Evolutionary conservation across 2,888 invertebrate species (phyloP).

Genomic region (Eristalis pertinax): DNA sequence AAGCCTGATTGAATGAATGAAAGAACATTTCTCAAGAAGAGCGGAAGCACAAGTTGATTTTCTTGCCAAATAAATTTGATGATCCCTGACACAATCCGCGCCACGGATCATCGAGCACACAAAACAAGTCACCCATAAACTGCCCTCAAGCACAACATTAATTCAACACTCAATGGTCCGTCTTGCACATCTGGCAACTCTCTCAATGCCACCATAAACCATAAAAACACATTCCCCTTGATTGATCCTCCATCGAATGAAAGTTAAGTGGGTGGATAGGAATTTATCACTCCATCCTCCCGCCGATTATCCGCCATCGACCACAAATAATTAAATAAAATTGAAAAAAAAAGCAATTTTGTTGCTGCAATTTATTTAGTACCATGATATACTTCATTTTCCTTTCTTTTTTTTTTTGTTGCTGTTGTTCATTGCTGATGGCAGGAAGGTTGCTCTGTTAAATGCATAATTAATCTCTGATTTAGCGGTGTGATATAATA

Average conservation of each 20-base stretch:
- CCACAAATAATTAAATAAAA: conserved; percentile 48
- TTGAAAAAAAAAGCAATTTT: not conserved
- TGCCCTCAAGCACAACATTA: too few species aligned
- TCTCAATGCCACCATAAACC: not conserved
- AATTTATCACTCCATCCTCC: conserved; percentile 11
- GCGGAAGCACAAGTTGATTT: too few species aligned
- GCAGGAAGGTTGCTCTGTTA: conserved; percentile 14
- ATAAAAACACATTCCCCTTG: not conserved
- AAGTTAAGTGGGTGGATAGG: not conserved
- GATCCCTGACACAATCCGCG: too few species aligned
- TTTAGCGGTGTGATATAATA: conserved; percentile 24
- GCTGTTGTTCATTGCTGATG: not conserved
- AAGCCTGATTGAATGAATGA: too few species aligned
- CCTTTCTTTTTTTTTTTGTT: conserved; percentile 20
- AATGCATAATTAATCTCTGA: conserved; percentile 49
- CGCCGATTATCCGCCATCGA: conserved; percentile 17
- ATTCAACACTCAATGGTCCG: too few species aligned
- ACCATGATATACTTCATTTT: conserved; percentile 42
- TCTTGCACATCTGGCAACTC: not conserved
- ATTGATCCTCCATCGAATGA: not conserved
- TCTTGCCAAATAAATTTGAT: too few species aligned
- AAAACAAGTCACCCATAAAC: too few species aligned
- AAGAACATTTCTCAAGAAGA: too few species aligned
- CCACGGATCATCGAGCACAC: too few species aligned
- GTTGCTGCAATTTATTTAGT: conserved; percentile 41